phyloP scores from a whole-genome alignment of 1,140 invertebrate genomes.

The Gonatopus flavifemur region DNA sequence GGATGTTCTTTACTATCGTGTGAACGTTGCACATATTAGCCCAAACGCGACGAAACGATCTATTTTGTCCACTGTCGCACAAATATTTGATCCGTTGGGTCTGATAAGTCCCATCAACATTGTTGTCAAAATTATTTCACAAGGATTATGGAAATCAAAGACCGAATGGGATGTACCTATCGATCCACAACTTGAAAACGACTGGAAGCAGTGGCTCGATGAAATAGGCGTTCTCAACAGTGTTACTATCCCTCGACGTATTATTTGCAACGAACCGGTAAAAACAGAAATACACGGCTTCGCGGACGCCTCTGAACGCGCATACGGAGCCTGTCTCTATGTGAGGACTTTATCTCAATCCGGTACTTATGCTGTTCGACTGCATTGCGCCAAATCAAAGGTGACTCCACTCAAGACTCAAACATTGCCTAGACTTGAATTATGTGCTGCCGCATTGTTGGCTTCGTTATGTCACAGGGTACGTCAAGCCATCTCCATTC shows the following conservation, averaged over 20 bases:
- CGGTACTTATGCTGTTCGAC: too few relatives aligned
- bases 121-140: neutral
- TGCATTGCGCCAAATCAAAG: too few relatives aligned
- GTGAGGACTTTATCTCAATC: too few relatives aligned
- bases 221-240: conserved; percentile 18
- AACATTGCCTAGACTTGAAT: too few relatives aligned
- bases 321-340: conserved; percentile 25
- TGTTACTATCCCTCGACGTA: conserved; percentile 15
- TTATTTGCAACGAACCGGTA: neutral
- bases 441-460: too few relatives aligned
- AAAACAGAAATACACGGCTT: conserved; percentile 30
- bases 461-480: too few relatives aligned
- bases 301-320: conserved; percentile 24
- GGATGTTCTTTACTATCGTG: conserved; percentile 11
- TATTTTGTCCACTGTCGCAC: neutral
- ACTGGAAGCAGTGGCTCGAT: neutral
- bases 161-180: neutral
- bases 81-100: neutral
- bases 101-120: neutral
- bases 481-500: too few relatives aligned
- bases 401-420: too few relatives aligned
- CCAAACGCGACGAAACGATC: neutral
- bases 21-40: conserved; percentile 1
- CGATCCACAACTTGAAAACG: neutral
- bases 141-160: neutral